Evolutionary conservation across 2,888 invertebrate species (phyloP).

Genomic region (Polietes domitor): DNA sequence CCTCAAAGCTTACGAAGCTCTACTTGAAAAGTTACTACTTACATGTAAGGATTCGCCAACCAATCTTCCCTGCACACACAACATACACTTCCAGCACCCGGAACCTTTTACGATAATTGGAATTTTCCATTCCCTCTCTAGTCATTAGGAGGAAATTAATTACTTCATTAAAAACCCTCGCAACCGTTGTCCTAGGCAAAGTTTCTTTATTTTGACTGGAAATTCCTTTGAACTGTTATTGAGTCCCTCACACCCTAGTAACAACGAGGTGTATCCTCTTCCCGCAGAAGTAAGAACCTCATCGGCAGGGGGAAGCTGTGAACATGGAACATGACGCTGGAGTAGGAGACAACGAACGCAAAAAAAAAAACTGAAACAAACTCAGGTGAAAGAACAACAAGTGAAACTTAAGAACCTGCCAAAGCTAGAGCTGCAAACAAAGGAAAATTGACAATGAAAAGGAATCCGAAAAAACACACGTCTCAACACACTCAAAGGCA

Average conservation of each 20-base stretch:
- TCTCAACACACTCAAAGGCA: neutral
- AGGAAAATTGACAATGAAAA: neutral
- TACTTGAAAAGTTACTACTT: too few species aligned
- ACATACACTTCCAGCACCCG: too few species aligned
- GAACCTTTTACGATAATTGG: conserved; percentile 2
- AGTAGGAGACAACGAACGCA: neutral
- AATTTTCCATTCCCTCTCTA: neutral
- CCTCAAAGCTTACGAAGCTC: too few species aligned
- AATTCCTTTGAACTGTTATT: conserved; percentile 6
- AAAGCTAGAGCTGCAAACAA: neutral
- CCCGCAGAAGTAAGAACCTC: neutral
- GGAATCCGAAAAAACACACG: neutral
- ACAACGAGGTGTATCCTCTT: neutral
- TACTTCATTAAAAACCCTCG: conserved; percentile 17
- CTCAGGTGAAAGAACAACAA: neutral
- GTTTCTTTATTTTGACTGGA: conserved; percentile 2
- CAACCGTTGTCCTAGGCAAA: neutral
- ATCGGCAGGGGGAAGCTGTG: neutral
- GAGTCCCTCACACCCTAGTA: neutral
- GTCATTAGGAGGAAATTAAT: neutral
- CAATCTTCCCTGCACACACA: too few species aligned
- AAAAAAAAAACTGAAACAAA: neutral
- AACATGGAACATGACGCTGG: neutral
- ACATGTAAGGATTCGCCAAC: too few species aligned
- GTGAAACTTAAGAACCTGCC: neutral